Percentiles rank a stretch among this genome's conserved stretches.
Evolutionary conservation across 2,888 invertebrate genomes (phyloP).

Genomic region (Harpagoxenus sublaevis): DNA sequence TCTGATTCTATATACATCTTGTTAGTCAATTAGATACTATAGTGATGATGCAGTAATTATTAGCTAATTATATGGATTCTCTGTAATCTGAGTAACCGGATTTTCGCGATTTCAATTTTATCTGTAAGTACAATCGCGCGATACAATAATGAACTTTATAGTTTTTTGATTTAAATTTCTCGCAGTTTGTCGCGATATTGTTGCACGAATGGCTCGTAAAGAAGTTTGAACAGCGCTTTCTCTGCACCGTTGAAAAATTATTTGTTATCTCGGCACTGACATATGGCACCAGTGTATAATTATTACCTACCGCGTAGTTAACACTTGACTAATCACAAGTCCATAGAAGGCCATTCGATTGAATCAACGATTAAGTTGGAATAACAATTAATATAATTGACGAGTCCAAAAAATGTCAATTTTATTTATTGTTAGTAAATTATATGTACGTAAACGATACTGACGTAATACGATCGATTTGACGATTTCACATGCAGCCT

Average conservation of each 20-base stretch:
- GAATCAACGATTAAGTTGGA: not conserved
- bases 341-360: slow-evolving; percentile 19
- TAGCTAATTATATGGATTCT: not conserved
- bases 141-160: not conserved
- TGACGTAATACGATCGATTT: slow-evolving; percentile 49
- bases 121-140: not conserved
- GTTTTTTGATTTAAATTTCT: not conserved
- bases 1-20: not conserved
- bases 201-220: not conserved
- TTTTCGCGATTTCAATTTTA: slow-evolving; percentile 1
- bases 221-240: slow-evolving; percentile 18
- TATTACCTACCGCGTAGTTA: slow-evolving; percentile 41
- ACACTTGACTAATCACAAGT: slow-evolving; percentile 39
- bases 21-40: not conserved
- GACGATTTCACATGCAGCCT: not conserved
- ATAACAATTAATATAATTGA: not conserved
- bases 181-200: not conserved
- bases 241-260: slow-evolving; percentile 4
- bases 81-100: not conserved
- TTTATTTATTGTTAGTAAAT: slow-evolving; percentile 6
- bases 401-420: slow-evolving; percentile 5
- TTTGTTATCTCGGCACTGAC: slow-evolving; percentile 28
- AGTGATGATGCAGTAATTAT: not conserved
- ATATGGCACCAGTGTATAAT: slow-evolving; percentile 46
- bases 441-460: not conserved